phyloP scores from a whole-genome alignment of 2,797 vertebrate species.

The Lepidocolaptes lacrymiger region DNA sequence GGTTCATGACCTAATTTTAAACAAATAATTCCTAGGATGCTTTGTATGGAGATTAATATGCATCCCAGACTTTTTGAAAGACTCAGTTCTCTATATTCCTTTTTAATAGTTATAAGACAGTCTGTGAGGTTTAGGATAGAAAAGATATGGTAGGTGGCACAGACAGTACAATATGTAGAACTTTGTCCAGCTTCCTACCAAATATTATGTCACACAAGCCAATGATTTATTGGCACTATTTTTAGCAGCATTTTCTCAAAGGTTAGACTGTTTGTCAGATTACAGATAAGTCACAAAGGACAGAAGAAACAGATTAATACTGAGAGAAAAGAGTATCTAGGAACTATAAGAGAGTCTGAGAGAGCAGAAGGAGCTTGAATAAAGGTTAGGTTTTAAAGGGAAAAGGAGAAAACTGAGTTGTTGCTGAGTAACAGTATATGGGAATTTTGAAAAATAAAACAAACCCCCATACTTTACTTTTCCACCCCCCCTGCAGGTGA shows the following conservation, averaged over 20 bases:
- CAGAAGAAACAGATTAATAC: background rate
- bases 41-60: background rate
- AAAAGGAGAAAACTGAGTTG: background rate
- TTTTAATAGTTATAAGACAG: background rate
- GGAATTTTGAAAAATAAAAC: background rate
- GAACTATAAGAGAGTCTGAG: background rate
- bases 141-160: background rate
- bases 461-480: background rate
- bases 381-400: background rate
- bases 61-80: background rate
- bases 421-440: background rate
- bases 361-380: background rate
- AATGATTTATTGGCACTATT: background rate
- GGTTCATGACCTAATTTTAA: background rate
- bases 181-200: background rate
- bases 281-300: background rate
- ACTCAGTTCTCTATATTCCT: background rate
- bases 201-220: background rate
- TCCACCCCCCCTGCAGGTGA: background rate
- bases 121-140: background rate
- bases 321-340: background rate
- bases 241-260: background rate
- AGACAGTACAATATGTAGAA: background rate
- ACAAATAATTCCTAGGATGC: background rate
- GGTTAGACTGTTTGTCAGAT: background rate